Conservation (phyloP, 1,140 invertebrate species). For the Sarcophaga bullata region DNA sequence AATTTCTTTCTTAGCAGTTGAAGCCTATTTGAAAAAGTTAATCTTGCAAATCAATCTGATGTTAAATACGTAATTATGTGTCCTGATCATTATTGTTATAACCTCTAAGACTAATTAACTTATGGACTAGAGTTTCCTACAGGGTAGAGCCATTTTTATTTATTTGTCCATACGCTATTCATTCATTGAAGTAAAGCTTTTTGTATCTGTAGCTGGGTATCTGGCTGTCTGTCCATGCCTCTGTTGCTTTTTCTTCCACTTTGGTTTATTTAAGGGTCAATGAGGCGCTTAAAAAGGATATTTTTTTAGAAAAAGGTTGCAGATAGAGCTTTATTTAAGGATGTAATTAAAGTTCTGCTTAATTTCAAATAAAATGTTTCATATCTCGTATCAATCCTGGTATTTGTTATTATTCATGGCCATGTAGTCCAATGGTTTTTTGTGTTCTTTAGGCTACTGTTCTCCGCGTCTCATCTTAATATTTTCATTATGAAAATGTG, state of each 20-base stretch:
- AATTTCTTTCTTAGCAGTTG: no score
- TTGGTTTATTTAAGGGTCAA: conserved; percentile 25
- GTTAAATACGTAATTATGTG: no score
- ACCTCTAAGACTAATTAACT: not conserved
- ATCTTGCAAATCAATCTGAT: no score
- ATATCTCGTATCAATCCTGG: no score
- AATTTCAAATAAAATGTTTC: no score
- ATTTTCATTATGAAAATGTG: not conserved
- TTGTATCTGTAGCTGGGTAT: not conserved
- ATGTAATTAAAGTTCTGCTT: no score
- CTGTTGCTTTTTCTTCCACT: not conserved
- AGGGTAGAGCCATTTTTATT: not conserved
- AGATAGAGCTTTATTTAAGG: no score
- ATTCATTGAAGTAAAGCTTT: not conserved
- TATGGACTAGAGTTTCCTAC: not conserved
- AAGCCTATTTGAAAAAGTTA: no score
- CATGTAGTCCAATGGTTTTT: conserved; percentile 8
- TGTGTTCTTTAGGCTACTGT: no score
- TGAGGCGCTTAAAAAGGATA: conserved; percentile 38
- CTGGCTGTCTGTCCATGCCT: not conserved
- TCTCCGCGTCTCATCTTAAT: not conserved
- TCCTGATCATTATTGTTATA: not conserved
- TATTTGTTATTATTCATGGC: not conserved
- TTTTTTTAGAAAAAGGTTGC: no score
- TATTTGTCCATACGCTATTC: not conserved